These are phyloP conservation scores for Oreochromis mossambicus DNA, from an alignment of 2,797 vertebrate genomes.

Conservation along the genomic window DNA sequence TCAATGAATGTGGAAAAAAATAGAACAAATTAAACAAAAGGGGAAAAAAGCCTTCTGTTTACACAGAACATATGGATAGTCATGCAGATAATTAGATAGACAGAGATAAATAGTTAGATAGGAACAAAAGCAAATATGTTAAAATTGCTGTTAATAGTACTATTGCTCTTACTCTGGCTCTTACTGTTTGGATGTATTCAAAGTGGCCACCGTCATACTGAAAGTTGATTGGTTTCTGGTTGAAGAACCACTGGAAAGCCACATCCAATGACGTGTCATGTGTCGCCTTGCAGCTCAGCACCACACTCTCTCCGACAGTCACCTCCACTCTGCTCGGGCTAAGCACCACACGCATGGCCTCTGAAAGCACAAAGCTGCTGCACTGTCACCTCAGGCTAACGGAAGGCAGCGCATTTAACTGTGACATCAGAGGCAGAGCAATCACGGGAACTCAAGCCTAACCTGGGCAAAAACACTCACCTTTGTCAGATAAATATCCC, in stretches of 20 bases:
- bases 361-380: slow-evolving; percentile 79
- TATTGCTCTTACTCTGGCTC: slow-evolving; percentile 68
- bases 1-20: background rate
- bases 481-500: slow-evolving; percentile 22
- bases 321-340: slow-evolving; percentile 88
- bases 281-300: slow-evolving; percentile 91
- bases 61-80: background rate
- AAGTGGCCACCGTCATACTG: slow-evolving; percentile 91
- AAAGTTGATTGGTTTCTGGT: slow-evolving; percentile 87
- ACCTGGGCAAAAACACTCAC: slow-evolving; percentile 19
- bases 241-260: slow-evolving; percentile 89
- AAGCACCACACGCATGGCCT: slow-evolving; percentile 92
- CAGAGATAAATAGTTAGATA: background rate
- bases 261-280: slow-evolving; percentile 90
- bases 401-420: slow-evolving; percentile 26
- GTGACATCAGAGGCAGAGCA: background rate
- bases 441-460: background rate
- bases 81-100: background rate
- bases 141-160: background rate
- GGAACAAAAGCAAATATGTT: background rate
- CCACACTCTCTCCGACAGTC: slow-evolving; percentile 94
- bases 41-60: background rate
- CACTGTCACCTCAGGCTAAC: slow-evolving; percentile 72
- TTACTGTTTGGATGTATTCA: slow-evolving; percentile 95
- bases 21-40: background rate